phyloP scores from a whole-genome alignment of 2,888 invertebrate species.

The Nomada lathburiana region DNA sequence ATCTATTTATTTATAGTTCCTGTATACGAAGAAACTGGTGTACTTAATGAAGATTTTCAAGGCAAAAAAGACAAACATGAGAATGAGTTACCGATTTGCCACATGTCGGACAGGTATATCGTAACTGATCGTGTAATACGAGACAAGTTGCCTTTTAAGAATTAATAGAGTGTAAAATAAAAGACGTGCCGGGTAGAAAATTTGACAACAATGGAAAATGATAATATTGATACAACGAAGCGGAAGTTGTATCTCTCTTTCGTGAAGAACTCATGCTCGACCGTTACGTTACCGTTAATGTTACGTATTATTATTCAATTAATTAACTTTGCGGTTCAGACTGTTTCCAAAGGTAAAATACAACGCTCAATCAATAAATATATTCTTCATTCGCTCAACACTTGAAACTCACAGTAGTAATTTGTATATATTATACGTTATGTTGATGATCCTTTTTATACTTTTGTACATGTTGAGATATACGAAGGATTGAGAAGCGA shows the following conservation, averaged over 20 bases:
- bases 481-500: too few species aligned
- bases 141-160: constrained; percentile 22
- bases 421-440: too few species aligned
- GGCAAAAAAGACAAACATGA: constrained; percentile 9
- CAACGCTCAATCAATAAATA: too few species aligned
- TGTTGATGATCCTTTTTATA: too few species aligned
- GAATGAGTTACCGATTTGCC: constrained; percentile 30
- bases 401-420: too few species aligned
- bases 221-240: constrained; percentile 6
- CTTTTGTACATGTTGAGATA: too few species aligned
- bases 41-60: constrained; percentile 27
- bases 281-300: not conserved
- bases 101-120: constrained; percentile 20
- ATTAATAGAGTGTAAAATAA: constrained; percentile 37
- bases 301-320: not conserved
- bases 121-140: constrained; percentile 42
- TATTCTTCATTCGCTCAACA: too few species aligned
- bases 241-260: not conserved
- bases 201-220: constrained; percentile 24
- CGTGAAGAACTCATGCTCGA: too few species aligned
- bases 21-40: not conserved
- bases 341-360: not conserved
- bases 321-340: not conserved
- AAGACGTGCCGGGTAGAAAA: not conserved
- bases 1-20: constrained; percentile 36